These are phyloP conservation scores for Octodonta nipae DNA, from an alignment of 2,888 invertebrate species.

Conservation along the genomic window DNA sequence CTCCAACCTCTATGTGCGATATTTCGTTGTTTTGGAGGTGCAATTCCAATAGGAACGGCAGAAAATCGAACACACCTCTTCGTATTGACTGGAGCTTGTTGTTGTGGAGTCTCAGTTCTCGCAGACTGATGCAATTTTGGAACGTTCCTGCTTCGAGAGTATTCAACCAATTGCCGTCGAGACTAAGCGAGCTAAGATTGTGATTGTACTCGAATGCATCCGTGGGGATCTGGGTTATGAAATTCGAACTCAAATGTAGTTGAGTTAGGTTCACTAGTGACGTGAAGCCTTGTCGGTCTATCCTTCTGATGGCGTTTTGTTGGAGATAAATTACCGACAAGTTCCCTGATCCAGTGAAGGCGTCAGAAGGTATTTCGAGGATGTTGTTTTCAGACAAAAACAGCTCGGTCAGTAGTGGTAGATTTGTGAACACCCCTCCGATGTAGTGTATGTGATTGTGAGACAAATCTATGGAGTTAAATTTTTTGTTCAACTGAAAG, in stretches of 20 bases:
- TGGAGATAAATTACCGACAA: conserved; percentile 74
- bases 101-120: conserved; percentile 74
- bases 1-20: conserved; percentile 67
- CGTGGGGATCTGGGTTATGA: conserved; percentile 64
- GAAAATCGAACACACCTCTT: conserved; percentile 67
- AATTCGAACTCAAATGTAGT: conserved; percentile 76
- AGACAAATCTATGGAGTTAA: conserved; percentile 73
- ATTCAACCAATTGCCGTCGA: conserved; percentile 75
- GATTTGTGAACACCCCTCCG: conserved; percentile 65
- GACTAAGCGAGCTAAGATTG: conserved; percentile 64
- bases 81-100: conserved; percentile 65
- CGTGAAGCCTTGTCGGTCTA: conserved; percentile 64
- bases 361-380: conserved; percentile 64
- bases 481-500: conserved; percentile 61
- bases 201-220: conserved; percentile 62
- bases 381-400: conserved; percentile 83
- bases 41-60: conserved; percentile 69
- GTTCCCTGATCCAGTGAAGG: conserved; percentile 63
- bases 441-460: conserved; percentile 82
- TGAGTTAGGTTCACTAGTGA: conserved; percentile 67
- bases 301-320: conserved; percentile 66
- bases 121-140: conserved; percentile 56
- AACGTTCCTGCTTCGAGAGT: conserved; percentile 72
- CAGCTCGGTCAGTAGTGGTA: conserved; percentile 67
- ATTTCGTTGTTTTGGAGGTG: conserved; percentile 80